Percentiles rank a stretch among this genome's conserved stretches.
phyloP scores from a whole-genome alignment of 2,888 invertebrate species.

The Xestoiulus laeticollis region DNA sequence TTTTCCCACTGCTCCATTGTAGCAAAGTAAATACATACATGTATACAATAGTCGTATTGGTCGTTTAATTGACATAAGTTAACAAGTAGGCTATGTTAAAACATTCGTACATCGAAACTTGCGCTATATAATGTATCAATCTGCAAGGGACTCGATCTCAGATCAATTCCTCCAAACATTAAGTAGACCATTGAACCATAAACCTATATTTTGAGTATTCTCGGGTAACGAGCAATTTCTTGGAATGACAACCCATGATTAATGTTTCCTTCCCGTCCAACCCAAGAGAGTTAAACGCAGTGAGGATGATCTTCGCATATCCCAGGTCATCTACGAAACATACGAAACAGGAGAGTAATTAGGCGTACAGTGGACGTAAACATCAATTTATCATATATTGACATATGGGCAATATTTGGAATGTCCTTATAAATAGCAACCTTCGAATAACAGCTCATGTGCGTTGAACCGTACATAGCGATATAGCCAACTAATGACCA shows the following conservation, averaged over 20 bases:
- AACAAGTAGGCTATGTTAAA: not conserved
- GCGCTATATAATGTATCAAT: not conserved
- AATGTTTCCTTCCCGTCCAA: not conserved
- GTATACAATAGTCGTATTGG: too few species aligned
- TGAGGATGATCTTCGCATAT: not conserved
- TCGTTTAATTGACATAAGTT: too few species aligned
- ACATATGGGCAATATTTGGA: not conserved
- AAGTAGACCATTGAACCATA: not conserved
- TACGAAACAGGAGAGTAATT: not conserved
- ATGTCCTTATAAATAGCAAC: not conserved
- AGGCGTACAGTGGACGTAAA: not conserved
- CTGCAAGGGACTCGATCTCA: not conserved
- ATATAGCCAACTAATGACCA: not conserved
- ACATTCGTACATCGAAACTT: too few species aligned
- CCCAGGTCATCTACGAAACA: not conserved
- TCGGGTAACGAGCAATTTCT: not conserved
- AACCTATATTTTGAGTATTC: not conserved
- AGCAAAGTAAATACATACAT: too few species aligned
- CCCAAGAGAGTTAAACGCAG: not conserved
- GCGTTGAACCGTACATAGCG: not conserved
- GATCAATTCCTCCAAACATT: not conserved
- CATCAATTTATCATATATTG: not conserved
- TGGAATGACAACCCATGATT: slow-evolving; percentile 6
- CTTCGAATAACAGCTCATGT: not conserved
- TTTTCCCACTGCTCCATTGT: too few species aligned